Evolutionary conservation across 1,140 invertebrate species (phyloP).

Genomic region (Pachyrhynchus sulphureomaculatus): DNA sequence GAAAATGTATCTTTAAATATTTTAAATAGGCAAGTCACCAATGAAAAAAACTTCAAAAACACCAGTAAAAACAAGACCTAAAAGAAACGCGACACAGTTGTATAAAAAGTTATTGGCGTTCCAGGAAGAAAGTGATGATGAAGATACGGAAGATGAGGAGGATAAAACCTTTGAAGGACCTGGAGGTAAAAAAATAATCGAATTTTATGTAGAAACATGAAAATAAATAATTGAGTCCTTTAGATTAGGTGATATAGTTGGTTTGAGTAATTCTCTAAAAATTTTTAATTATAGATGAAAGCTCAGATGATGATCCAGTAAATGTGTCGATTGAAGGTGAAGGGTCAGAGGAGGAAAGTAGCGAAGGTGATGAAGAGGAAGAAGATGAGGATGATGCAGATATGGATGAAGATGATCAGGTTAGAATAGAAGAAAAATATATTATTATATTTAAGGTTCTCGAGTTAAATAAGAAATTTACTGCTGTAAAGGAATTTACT

Average conservation of each 20-base stretch:
- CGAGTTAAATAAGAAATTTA: no score
- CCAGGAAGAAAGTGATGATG: slow-evolving; percentile 33
- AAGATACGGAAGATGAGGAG: slow-evolving; percentile 47
- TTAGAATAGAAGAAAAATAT: slow-evolving; percentile 13
- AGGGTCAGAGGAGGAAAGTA: slow-evolving; percentile 30
- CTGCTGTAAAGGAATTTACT: no score
- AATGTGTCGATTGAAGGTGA: slow-evolving; percentile 34
- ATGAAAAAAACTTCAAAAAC: slow-evolving; percentile 36
- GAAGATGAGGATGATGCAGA: slow-evolving; percentile 40
- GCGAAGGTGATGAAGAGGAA: slow-evolving; percentile 38
- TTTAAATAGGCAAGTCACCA: slow-evolving; percentile 30
- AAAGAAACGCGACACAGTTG: slow-evolving; percentile 40
- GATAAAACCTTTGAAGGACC: slow-evolving; percentile 47
- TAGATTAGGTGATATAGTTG: neutral
- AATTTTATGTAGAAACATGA: neutral
- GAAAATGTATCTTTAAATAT: no score
- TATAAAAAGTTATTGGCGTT: slow-evolving; percentile 42
- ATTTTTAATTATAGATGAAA: slow-evolving; percentile 30
- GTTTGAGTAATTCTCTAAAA: neutral
- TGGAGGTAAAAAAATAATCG: slow-evolving; percentile 28
- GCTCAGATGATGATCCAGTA: slow-evolving; percentile 39
- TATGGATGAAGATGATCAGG: slow-evolving; percentile 35
- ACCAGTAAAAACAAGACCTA: slow-evolving; percentile 32
- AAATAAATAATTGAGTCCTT: neutral
- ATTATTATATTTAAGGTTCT: neutral